Base-by-base conservation (phyloP, 2,113 vertebrate species). In the Polypterus senegalus region DNA sequence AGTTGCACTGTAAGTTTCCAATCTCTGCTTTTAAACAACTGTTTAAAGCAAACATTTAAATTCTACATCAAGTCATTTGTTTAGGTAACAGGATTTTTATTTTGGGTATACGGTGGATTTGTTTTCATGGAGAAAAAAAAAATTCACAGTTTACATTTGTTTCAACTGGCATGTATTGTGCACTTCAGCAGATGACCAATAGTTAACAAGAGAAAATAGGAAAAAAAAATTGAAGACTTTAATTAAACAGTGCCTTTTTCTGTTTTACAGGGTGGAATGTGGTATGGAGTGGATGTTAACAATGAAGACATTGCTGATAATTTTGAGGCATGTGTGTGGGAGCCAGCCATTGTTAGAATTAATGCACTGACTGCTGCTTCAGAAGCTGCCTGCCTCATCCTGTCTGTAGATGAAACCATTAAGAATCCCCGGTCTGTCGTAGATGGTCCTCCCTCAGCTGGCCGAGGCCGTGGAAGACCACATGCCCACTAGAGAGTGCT, bases 261-360 rank as follows among this genome's bases (percentile, higher is more conserved):
- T 47, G 44, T 65, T 59, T 49, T 0, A 3, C 75, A 97, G 94
- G 93, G 92, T 0, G 94, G 94, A 1, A 85, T 79, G 81, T 99
- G 96, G 96, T 96, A 85, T 1, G 94, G 95, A 0, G 96, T 99
- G 58, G 96, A 99, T 1, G 83, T 99, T 48, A 94, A 88, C 84
- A 96, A 86, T 0, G 96, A 99, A 72, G 94, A 97, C 76, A 98
- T 99, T 0, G 84, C 94, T 0, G 93, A 99, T 70, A 99, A 98
- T 80, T 97, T 91, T 0, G 48, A 61, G 2, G 84, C 86, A 1
- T 98, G 90, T 0, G 94, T 98, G 7, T 98, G 96, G 95, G 96
- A 99, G 65, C 96, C 96, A 0, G 83, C 94, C 1, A 60, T 97
- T 3, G 95, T 97, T 57, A 84, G 91, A 47, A 91, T 93, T 79